Base-by-base conservation (phyloP, 2,797 vertebrate species). In the Melopsittacus undulatus region DNA sequence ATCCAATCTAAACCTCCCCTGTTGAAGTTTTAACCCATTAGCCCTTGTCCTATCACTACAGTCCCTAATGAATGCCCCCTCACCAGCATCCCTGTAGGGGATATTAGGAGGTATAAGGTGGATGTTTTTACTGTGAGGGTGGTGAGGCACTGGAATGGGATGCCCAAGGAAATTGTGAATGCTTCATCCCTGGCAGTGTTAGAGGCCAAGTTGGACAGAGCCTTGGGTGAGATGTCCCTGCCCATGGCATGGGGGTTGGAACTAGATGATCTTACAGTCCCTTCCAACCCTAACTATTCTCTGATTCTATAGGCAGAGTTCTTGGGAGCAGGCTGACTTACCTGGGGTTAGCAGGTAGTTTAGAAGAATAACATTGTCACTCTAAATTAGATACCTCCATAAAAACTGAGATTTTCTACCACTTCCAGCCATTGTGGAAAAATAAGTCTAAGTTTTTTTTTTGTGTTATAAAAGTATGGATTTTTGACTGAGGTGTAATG, bases 401-500 rank as follows among this genome's bases (percentile, higher is more conserved):
- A 30, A 77, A 87, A 85, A 59, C 6, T 46, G 6, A 14, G 64
- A 9, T 36, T 56, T 78, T 82, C 30, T 32, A 62, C 29, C 34
- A 22, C 6, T 87, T 70, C 56, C 5, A 34, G 26, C 62, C 23
- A 34, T 4, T 36, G 10, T 68, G n/a, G 27, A 23, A 94, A 49
- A 93, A 13, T 8, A 18, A 6, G 5, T 52, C 19, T 61, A 24
- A 43, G 23, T 59, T 56, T 30, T 76, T 3, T 22, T 80, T 66
- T 83, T 46, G 26, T 15, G 29, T 43, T 64, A 29, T 83, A 51
- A 90, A 80, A 49, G 5, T 20, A 38, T 64, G 27, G 32, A 5
- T 48, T 83, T 90, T 51, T 45, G 1, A 73, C 52, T 73, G 23
- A n/a, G 2, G 13, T 52, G 5, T 0, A 0, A 30, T n/a, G 19